Evolutionary conservation across 1,140 invertebrate species (phyloP), one percentile per base, ranked within the genome.

Genomic region (Pseudobourletiella spinata): DNA sequence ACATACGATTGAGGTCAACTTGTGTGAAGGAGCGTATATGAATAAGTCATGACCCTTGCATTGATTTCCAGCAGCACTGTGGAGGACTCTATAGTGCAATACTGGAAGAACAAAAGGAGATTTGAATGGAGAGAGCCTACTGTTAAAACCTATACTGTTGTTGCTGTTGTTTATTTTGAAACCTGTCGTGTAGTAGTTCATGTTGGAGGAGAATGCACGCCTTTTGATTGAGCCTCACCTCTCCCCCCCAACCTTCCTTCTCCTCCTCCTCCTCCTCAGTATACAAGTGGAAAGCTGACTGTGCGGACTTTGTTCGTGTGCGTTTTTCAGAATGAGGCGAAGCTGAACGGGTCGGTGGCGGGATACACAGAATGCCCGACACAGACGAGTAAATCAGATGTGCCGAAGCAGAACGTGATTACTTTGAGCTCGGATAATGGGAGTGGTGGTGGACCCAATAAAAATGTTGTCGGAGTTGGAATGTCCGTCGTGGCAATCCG

Each of bases 271-370:
- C n/a, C n/a, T n/a, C n/a, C n/a, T n/a, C n/a, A n/a, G n/a, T n/a
- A n/a, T n/a, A n/a, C n/a, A n/a, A n/a, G 39, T 14, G 57, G 35
- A 30, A 18, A 22, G 55, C 28, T 48, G 44, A 32, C 51, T 28
- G 51, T 39, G 35, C 30, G 57, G 35, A 58, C 61, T 63, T 35
- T 61, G 24, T 54, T 18, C 24, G 61, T 42, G 28, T 58, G 3
- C 15, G 29, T 63, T 59, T 68, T 68, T 22, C 52, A 68, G 66
- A 64, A 59, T 51, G 66, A 68, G 28, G 60, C 44, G 16, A 68
- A 68, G 55, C 51, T 68, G 39, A 68, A 68, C 43, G 66, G 66
- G n/a, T 61, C 58, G 4, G 65, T 57, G 18, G 59, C 59, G 14
- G 64, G 64, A n/a, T 66, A 66, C 61, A 66, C 42, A 20, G 65